Evolutionary conservation across 2,888 invertebrate species (phyloP).

Genomic region (Acleris cristana): DNA sequence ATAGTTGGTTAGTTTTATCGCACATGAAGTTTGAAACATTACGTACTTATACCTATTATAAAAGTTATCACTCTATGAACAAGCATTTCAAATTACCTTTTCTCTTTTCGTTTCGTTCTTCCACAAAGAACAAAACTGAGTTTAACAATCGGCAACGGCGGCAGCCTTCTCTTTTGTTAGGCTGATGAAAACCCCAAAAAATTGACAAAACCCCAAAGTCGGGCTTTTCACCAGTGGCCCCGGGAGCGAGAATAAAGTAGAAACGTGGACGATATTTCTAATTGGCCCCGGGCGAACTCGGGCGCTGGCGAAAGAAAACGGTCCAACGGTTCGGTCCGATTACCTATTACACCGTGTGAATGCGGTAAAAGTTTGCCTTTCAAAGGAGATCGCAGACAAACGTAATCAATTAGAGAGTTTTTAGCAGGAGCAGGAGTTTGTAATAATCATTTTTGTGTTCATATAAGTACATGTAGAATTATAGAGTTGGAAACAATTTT

Average conservation of each 20-base stretch:
- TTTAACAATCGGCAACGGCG: not conserved
- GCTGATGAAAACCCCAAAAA: slow-evolving; percentile 14
- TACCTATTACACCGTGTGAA: slow-evolving; percentile 13
- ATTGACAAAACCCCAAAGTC: slow-evolving; percentile 13
- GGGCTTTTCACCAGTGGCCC: slow-evolving; percentile 9
- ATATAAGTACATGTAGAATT: too few species aligned
- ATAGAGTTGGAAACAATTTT: too few species aligned
- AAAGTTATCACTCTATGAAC: not conserved
- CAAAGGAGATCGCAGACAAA: not conserved
- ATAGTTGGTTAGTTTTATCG: too few species aligned
- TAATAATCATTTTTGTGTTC: too few species aligned
- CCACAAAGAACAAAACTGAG: not conserved
- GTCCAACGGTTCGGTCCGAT: slow-evolving; percentile 9
- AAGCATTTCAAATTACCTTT: not conserved
- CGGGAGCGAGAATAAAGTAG: slow-evolving; percentile 14
- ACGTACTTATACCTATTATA: too few species aligned
- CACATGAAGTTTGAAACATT: too few species aligned
- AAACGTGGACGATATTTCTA: slow-evolving; percentile 29
- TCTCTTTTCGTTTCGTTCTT: too few species aligned
- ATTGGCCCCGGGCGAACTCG: slow-evolving; percentile 21
- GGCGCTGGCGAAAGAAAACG: slow-evolving; percentile 24
- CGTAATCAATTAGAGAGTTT: not conserved
- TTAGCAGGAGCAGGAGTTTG: too few species aligned
- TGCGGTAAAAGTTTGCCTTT: slow-evolving; percentile 13
- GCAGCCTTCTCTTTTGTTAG: not conserved